Evolutionary conservation across 2,888 invertebrate genomes (phyloP), one percentile per base, ranked within the genome.

Genomic region (Spodoptera littoralis): DNA sequence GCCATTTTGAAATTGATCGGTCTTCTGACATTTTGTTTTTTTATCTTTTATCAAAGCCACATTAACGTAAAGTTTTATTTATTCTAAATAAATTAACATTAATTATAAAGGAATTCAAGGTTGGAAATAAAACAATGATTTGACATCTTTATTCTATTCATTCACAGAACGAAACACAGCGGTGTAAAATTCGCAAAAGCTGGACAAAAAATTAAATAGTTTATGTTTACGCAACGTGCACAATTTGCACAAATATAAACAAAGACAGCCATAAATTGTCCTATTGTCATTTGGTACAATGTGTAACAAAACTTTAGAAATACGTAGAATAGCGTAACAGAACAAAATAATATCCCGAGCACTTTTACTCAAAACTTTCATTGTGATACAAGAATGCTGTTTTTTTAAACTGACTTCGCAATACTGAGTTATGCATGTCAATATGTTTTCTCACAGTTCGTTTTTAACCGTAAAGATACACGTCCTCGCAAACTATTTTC

Each of bases 241-340:
- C 77, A 82, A 79, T 81, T 84, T 84, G 85, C 82, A 80, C 84
- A 85, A 82, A 64, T 77, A 76, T 76, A 76, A 58, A 82, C 77
- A 81, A 76, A 70, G 61, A 57, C 58, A 8, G 60, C 56, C 41
- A 79, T 79, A 81, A 79, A 77, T 79, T 78, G 72, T 68, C 58
- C 24, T 66, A 73, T 73, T 80, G 76, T 71, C 66, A 72, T 49
- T 59, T 44, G 41, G 74, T 63, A 79, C 74, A 77, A 75, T 69
- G 65, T 60, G 62, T 56, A 50, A 73, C 69, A 78, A 73, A 73
- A 70, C 70, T 60, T 65, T 57, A 55, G 62, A 53, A 73, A 67
- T 75, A 75, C 67, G 60, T 11, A 60, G 67, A 80, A 77, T 56
- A 41, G 60, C 46, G 75, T 69, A 77, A 75, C 65, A 60, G 60